Evolutionary conservation across 2,797 vertebrate genomes (phyloP).

Genomic region (Knipowitschia caucasica): DNA sequence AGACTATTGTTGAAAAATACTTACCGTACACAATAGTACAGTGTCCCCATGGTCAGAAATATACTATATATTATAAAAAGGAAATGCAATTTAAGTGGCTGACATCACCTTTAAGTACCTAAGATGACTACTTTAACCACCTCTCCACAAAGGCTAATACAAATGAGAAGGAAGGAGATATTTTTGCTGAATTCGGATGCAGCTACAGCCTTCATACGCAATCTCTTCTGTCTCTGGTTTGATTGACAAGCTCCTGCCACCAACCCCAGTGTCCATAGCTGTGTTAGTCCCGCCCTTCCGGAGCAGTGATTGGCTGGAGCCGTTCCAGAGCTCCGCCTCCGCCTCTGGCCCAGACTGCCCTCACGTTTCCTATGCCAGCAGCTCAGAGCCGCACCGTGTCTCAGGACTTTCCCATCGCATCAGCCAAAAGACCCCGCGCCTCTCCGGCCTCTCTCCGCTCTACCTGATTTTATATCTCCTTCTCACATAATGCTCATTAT

Average conservation of each 20-base stretch:
- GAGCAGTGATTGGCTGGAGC: constrained; percentile 73
- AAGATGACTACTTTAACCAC: no score
- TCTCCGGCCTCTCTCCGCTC: constrained; percentile 64
- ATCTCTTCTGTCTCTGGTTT: constrained; percentile 49
- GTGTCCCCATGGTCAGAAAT: no score
- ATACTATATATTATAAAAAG: no score
- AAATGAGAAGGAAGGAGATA: no score
- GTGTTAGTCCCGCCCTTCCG: constrained; percentile 72
- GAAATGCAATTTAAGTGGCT: no score
- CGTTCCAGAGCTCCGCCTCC: constrained; percentile 74
- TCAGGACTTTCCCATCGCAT: constrained; percentile 79
- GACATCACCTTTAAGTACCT: no score
- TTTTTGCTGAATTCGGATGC: not conserved
- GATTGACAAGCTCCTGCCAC: constrained; percentile 55
- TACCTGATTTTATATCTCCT: constrained; percentile 30
- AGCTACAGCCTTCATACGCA: constrained; percentile 18
- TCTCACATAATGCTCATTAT: constrained; percentile 32
- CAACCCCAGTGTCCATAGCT: constrained; percentile 76
- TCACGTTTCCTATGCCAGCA: constrained; percentile 81
- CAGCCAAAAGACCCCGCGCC: constrained; percentile 68
- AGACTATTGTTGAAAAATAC: no score
- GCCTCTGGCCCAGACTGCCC: constrained; percentile 78
- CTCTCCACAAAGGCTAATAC: not conserved
- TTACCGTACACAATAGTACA: no score
- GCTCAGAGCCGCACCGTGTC: constrained; percentile 83